Evolutionary conservation across 1,140 invertebrate species (phyloP).

Genomic region (Hesperophylax magnus): DNA sequence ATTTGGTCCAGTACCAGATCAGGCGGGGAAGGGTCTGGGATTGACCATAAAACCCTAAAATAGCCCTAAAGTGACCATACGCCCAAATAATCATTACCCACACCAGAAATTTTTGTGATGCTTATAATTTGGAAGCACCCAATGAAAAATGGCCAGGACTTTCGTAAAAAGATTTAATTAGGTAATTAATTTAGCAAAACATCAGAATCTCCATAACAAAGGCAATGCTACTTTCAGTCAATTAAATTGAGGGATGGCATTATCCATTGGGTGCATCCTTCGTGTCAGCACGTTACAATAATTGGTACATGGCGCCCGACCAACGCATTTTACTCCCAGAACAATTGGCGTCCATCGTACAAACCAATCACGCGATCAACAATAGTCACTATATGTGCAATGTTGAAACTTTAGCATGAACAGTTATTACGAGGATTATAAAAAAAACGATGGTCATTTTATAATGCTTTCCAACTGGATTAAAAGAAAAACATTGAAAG

Average conservation of each 20-base stretch:
- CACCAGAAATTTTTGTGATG: not conserved
- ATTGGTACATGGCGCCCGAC: not conserved
- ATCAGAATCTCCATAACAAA: too few relatives aligned
- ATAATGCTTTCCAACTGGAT: too few relatives aligned
- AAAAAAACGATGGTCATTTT: too few relatives aligned
- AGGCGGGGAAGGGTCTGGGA: slow-evolving; percentile 13
- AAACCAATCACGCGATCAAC: slow-evolving; percentile 15
- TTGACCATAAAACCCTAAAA: slow-evolving; percentile 18
- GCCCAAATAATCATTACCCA: not conserved
- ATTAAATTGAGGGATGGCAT: not conserved
- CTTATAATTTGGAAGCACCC: slow-evolving; percentile 3
- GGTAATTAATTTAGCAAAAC: too few relatives aligned
- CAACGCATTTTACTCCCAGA: not conserved
- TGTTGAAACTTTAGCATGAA: not conserved
- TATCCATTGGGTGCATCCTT: not conserved
- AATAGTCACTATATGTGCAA: not conserved
- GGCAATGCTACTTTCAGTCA: too few relatives aligned
- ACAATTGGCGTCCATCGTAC: not conserved
- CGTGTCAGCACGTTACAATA: not conserved
- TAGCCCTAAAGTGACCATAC: not conserved
- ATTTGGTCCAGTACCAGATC: slow-evolving; percentile 24
- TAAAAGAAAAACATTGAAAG: too few relatives aligned
- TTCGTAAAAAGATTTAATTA: not conserved
- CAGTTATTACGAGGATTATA: too few relatives aligned
- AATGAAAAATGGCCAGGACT: not conserved